Conservation (phyloP, 1,140 invertebrate genomes). For the Trissolcus basalis region DNA sequence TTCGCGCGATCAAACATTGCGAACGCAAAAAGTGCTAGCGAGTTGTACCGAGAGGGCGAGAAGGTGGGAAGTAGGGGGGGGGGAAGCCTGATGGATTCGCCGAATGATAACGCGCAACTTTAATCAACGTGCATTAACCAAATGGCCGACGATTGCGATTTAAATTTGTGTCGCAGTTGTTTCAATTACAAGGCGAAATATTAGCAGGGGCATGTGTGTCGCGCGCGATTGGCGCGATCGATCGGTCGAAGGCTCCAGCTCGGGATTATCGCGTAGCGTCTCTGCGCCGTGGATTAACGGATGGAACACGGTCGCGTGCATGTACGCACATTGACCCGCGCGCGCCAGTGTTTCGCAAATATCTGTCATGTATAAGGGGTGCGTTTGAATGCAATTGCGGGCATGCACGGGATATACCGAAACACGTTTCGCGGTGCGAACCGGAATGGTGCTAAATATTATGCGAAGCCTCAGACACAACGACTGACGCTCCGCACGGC, state of each 20-base stretch:
- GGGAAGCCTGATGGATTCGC: slow-evolving; percentile 22
- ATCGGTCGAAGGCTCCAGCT: not conserved
- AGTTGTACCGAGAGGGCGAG: too few relatives aligned
- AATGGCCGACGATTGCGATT: slow-evolving; percentile 30
- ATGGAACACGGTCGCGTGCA: slow-evolving; percentile 32
- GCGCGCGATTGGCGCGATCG: slow-evolving; percentile 34
- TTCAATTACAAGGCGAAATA: slow-evolving; percentile 18
- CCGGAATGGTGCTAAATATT: slow-evolving; percentile 29
- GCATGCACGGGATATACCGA: not conserved
- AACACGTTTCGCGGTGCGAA: slow-evolving; percentile 24
- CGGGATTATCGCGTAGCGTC: too few relatives aligned
- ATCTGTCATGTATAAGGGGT: not conserved
- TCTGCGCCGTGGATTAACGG: slow-evolving; percentile 41
- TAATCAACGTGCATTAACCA: slow-evolving; percentile 46
- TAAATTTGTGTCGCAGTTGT: slow-evolving; percentile 29
- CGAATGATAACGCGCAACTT: slow-evolving; percentile 28
- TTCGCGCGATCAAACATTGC: too few relatives aligned
- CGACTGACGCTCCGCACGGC: too few relatives aligned
- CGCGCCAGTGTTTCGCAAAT: slow-evolving; percentile 37
- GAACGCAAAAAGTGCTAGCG: too few relatives aligned
- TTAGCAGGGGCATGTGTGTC: not conserved
- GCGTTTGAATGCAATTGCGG: too few relatives aligned
- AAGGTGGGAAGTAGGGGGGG: too few relatives aligned
- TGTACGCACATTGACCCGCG: slow-evolving; percentile 27
- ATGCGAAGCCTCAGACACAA: slow-evolving; percentile 28